Evolutionary conservation across 2,888 invertebrate species (phyloP).

Genomic region (Leucozona laternaria): DNA sequence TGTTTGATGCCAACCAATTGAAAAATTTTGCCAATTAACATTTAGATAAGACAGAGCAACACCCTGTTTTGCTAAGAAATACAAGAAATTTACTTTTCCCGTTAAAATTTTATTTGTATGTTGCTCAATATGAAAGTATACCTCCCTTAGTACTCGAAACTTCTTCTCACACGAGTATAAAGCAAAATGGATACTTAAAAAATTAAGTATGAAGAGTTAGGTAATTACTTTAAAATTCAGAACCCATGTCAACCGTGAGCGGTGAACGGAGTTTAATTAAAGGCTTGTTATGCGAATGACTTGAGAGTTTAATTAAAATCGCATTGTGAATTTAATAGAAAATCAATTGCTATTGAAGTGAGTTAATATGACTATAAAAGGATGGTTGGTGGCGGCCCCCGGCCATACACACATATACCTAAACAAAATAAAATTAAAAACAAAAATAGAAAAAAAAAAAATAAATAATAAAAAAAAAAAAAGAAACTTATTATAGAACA

Average conservation of each 20-base stretch:
- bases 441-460: neutral
- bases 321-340: constrained; percentile 48
- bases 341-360: constrained; percentile 23
- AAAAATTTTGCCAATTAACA: neutral
- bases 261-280: constrained; percentile 21
- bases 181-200: neutral
- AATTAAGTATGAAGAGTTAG: neutral
- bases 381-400: neutral
- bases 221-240: constrained; percentile 18
- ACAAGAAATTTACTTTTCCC: neutral
- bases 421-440: constrained; percentile 15
- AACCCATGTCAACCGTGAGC: constrained; percentile 21
- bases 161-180: neutral
- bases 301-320: constrained; percentile 65
- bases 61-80: neutral
- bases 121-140: neutral
- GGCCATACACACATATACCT: constrained; percentile 19
- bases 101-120: neutral
- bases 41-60: neutral
- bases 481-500: constrained; percentile 57
- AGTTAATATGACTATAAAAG: constrained; percentile 22
- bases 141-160: neutral
- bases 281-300: constrained; percentile 44
- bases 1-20: neutral
- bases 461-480: constrained; percentile 17